These are phyloP conservation scores for Diorhabda elongata DNA, from an alignment of 1,140 invertebrate genomes.

Conservation along the genomic window DNA sequence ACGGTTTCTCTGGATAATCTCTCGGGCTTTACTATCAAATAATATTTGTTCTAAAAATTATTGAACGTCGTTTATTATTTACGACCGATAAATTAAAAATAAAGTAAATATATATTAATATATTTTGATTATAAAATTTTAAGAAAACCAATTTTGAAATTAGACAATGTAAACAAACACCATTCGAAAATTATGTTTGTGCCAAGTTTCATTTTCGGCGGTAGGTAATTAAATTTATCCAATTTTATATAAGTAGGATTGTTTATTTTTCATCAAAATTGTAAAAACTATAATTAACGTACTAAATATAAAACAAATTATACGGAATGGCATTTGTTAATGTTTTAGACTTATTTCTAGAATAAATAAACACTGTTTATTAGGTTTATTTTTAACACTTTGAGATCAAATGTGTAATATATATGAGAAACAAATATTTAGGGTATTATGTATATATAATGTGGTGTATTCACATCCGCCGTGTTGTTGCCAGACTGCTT, in stretches of 20 bases:
- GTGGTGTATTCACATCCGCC: constrained; percentile 11
- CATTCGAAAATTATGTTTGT: background rate
- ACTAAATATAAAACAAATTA: constrained; percentile 15
- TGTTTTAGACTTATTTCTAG: constrained; percentile 15
- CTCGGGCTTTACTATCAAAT: background rate
- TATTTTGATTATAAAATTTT: background rate
- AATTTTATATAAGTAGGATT: constrained; percentile 2
- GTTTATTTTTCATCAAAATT: constrained; percentile 7
- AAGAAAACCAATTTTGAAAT: background rate
- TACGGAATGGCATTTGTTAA: constrained; percentile 8
- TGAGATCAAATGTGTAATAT: constrained; percentile 16
- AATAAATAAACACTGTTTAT: constrained; percentile 13
- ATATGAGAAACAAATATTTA: constrained; percentile 18
- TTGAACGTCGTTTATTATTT: background rate
- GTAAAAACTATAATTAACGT: constrained; percentile 13
- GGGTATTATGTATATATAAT: constrained; percentile 15
- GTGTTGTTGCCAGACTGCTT: constrained; percentile 7
- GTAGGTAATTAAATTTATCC: background rate
- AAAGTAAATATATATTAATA: background rate
- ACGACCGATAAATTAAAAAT: background rate
- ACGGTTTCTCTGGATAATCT: background rate
- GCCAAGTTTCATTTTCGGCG: background rate
- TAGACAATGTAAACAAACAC: background rate
- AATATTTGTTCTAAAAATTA: constrained; percentile 4
- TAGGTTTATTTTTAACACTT: constrained; percentile 16